These are phyloP conservation scores for Holothuria glaberrima DNA, from an alignment of 35 echinoderm and acorn worm species.

Conservation along the genomic window DNA sequence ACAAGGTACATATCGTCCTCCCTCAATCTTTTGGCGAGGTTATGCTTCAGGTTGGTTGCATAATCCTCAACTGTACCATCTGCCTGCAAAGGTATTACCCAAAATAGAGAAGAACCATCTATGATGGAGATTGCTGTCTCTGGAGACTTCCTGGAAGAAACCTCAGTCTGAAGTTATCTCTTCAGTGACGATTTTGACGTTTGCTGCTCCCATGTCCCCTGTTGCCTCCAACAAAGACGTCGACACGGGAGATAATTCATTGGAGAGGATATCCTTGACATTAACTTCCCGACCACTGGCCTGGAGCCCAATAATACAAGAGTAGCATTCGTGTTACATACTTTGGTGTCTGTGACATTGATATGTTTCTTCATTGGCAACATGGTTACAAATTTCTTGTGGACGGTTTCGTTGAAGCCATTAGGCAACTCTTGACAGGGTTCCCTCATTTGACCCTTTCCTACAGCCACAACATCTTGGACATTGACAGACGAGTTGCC, in stretches of 20 bases:
- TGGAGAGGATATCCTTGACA: too few relatives aligned
- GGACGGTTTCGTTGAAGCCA: slow-evolving; percentile 22
- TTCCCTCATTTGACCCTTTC: not conserved
- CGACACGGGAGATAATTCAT: too few relatives aligned
- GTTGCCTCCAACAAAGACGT: too few relatives aligned
- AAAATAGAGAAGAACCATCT: slow-evolving; percentile 7
- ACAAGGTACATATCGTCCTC: not conserved
- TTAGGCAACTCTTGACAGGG: not conserved
- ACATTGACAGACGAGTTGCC: not conserved
- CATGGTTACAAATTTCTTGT: slow-evolving; percentile 52
- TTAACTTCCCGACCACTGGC: too few relatives aligned
- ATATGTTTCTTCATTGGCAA: slow-evolving; percentile 30
- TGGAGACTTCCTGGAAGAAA: not conserved
- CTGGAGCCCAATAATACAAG: too few relatives aligned
- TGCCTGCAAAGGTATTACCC: not conserved
- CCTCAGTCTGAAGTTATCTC: slow-evolving; percentile 25
- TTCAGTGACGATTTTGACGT: slow-evolving; percentile 31
- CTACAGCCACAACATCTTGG: not conserved
- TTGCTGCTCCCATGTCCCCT: too few relatives aligned
- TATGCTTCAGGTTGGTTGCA: slow-evolving; percentile 1
- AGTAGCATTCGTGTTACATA: slow-evolving; percentile 52
- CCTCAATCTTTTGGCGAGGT: slow-evolving; percentile 11
- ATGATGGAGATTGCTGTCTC: not conserved
- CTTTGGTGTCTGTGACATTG: slow-evolving; percentile 13
- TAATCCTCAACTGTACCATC: slow-evolving; percentile 19